Conservation (phyloP, 1,140 invertebrate genomes). For the Dendroctonus valens region DNA sequence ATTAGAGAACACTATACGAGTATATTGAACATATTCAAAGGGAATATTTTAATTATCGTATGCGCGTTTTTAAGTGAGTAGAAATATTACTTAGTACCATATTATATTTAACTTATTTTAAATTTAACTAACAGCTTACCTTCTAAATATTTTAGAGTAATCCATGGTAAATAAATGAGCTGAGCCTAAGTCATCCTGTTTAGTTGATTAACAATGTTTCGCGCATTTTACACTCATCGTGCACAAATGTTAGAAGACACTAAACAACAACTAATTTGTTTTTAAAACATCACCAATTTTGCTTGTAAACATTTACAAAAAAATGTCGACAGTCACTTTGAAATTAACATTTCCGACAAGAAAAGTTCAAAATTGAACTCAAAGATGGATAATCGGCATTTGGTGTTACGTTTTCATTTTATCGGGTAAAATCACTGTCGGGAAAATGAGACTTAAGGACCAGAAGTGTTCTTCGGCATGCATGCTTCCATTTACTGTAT, state of each 20-base stretch:
- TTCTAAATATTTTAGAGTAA: constrained; percentile 7
- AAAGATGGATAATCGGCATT: not conserved
- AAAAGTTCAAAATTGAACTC: not conserved
- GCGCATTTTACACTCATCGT: too few relatives aligned
- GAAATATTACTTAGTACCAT: too few relatives aligned
- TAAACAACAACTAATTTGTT: not conserved
- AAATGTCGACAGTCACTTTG: not conserved
- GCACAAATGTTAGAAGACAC: not conserved
- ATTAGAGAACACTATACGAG: too few relatives aligned
- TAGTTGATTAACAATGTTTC: constrained; percentile 1
- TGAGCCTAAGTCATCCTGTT: constrained; percentile 1
- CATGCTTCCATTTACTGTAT: constrained; percentile 49
- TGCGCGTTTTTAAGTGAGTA: too few relatives aligned
- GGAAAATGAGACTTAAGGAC: constrained; percentile 16
- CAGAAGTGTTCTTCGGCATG: constrained; percentile 37
- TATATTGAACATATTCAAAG: too few relatives aligned
- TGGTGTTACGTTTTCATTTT: constrained; percentile 2
- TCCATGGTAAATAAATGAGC: constrained; percentile 7
- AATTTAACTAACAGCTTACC: not conserved
- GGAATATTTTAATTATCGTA: too few relatives aligned
- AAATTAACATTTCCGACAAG: not conserved
- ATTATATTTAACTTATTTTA: too few relatives aligned
- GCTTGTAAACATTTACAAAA: too few relatives aligned
- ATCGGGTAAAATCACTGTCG: constrained; percentile 2
- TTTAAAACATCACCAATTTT: too few relatives aligned